These are phyloP conservation scores for Baccha elongata DNA, from an alignment of 2,888 invertebrate genomes.

Conservation along the genomic window DNA sequence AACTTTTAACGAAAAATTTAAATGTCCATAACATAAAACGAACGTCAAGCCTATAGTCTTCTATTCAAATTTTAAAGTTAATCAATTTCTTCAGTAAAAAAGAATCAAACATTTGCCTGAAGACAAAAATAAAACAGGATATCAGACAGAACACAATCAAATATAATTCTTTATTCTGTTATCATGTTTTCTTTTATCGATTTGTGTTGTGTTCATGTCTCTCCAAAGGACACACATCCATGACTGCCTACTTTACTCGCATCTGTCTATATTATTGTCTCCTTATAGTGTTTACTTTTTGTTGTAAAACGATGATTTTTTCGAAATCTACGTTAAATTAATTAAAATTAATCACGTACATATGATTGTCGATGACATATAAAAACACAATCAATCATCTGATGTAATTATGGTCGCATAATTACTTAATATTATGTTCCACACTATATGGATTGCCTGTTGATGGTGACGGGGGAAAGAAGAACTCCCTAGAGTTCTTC, in stretches of 20 bases:
- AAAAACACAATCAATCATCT: conserved; percentile 63
- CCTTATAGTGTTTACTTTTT: conserved; percentile 35
- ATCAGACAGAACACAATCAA: conserved; percentile 48
- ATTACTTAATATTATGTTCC: conserved; percentile 66
- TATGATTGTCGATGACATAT: conserved; percentile 60
- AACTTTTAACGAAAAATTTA: too few relatives aligned
- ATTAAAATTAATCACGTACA: conserved; percentile 65
- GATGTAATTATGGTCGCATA: conserved; percentile 60
- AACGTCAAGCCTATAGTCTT: too few relatives aligned
- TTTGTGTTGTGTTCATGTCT: conserved; percentile 36
- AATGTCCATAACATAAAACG: too few relatives aligned
- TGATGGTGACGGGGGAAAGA: conserved; percentile 9
- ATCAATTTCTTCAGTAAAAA: too few relatives aligned
- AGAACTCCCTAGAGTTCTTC: conserved; percentile 41
- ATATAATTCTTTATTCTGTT: conserved; percentile 2
- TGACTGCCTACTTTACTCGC: neutral
- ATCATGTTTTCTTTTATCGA: conserved; percentile 2
- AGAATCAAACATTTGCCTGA: conserved; percentile 31
- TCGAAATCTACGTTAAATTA: conserved; percentile 46
- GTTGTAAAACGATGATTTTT: conserved; percentile 32
- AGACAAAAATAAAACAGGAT: conserved; percentile 39
- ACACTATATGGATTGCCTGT: conserved; percentile 19
- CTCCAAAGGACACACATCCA: conserved; percentile 16
- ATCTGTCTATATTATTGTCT: neutral
- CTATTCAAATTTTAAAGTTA: too few relatives aligned